Conservation (phyloP, 2,113 vertebrate genomes). For the Galemys pyrenaicus region DNA sequence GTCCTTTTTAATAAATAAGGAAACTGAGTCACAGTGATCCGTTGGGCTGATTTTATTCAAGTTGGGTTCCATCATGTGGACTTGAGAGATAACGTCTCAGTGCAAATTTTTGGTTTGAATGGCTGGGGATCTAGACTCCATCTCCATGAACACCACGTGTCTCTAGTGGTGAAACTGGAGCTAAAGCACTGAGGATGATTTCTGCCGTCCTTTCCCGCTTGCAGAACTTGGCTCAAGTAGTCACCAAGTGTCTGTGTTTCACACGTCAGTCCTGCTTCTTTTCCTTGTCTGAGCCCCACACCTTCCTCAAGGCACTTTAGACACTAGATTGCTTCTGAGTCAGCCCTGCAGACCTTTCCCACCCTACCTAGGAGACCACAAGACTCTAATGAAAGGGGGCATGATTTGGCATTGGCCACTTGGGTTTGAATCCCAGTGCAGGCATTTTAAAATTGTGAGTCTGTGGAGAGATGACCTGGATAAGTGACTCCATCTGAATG, state of each 20-base stretch:
- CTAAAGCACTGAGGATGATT: neutral
- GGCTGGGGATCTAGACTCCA: neutral
- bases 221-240: neutral
- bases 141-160: neutral
- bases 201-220: too few species aligned
- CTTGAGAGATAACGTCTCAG: neutral
- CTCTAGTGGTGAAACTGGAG: neutral
- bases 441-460: neutral
- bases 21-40: neutral
- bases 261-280: neutral
- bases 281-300: neutral
- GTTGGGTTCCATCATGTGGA: neutral
- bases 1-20: neutral
- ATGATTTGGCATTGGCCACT: neutral
- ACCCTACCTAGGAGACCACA: neutral
- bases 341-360: neutral
- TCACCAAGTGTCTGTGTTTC: neutral
- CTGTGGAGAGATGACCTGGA: neutral
- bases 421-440: neutral
- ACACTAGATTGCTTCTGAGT: neutral
- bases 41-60: neutral
- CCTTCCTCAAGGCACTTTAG: neutral
- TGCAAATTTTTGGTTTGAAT: neutral
- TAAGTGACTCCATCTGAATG: neutral
- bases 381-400: neutral